Percentiles rank a stretch among this genome's conserved stretches.
These are phyloP conservation scores for Zootoca vivipara DNA, from an alignment of 2,113 vertebrate genomes.

Conservation along the genomic window DNA sequence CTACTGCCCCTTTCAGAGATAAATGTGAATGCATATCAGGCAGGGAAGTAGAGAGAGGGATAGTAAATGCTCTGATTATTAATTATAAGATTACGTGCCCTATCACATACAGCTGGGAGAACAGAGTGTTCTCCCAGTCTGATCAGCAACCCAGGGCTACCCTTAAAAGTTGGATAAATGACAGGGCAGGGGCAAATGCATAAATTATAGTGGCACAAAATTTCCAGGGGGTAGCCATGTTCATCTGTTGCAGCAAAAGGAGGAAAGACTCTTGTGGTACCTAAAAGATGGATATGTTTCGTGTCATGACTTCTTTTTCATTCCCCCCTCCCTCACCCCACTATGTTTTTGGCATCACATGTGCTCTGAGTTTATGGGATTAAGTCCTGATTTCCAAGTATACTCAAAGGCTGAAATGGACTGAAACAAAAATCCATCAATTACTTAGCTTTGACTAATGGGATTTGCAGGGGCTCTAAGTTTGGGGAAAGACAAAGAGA, in stretches of 20 bases:
- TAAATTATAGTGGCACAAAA: not conserved
- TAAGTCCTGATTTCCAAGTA: not conserved
- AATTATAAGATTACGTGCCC: not conserved
- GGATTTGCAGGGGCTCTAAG: not conserved
- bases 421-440: not conserved
- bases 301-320: not conserved
- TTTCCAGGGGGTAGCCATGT: no score
- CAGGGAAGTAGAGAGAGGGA: not conserved
- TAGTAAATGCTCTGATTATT: not conserved
- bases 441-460: constrained; percentile 4
- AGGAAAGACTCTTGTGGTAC: no score
- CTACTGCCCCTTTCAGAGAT: not conserved
- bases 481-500: not conserved
- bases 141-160: not conserved
- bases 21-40: not conserved
- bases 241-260: no score
- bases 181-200: not conserved
- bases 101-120: not conserved
- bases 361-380: not conserved
- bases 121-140: not conserved
- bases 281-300: not conserved
- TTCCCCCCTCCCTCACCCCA: not conserved
- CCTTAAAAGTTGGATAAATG: not conserved
- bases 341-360: not conserved
- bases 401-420: not conserved